A percentile compares a stretch with the other conserved stretches of the same genome.
Conservation (phyloP, 2,888 invertebrate species). For the Lordiphosa andalusiaca region DNA sequence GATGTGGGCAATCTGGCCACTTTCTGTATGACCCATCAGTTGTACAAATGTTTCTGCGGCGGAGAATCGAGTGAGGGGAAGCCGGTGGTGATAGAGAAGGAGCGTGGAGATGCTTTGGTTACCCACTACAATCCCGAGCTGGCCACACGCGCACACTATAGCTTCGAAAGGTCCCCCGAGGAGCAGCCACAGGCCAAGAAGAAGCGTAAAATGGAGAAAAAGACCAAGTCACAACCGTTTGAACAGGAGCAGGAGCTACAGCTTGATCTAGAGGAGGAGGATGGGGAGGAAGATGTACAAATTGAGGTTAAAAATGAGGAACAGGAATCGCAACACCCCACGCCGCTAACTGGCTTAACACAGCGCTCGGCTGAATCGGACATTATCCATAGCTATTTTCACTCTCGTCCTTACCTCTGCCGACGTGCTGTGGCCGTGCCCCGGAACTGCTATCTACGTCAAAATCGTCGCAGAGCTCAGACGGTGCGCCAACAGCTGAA, state of each 20-base stretch:
- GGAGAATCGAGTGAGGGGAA: slow-evolving; percentile 77
- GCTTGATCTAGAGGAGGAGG: neutral
- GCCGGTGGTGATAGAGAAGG: slow-evolving; percentile 72
- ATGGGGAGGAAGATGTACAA: slow-evolving; percentile 5
- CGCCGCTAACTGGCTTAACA: neutral
- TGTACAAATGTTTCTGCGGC: slow-evolving; percentile 85
- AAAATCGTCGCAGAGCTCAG: slow-evolving; percentile 61
- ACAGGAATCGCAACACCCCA: neutral
- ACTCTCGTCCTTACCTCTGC: slow-evolving; percentile 39
- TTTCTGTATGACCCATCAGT: slow-evolving; percentile 85
- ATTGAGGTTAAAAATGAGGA: neutral
- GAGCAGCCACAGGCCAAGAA: slow-evolving; percentile 28
- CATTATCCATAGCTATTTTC: slow-evolving; percentile 37
- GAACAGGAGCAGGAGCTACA: neutral
- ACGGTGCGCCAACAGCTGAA: slow-evolving; percentile 36
- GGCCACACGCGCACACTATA: slow-evolving; percentile 68
- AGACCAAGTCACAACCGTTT: slow-evolving; percentile 4
- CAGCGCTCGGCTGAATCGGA: slow-evolving; percentile 31
- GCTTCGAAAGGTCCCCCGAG: slow-evolving; percentile 72
- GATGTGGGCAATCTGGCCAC: slow-evolving; percentile 82
- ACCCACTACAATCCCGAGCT: slow-evolving; percentile 43
- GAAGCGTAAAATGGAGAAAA: slow-evolving; percentile 23
- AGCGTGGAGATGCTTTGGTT: slow-evolving; percentile 42
- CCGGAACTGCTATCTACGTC: slow-evolving; percentile 49
- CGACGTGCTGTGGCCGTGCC: slow-evolving; percentile 72